Evolutionary conservation across 1,140 invertebrate species (phyloP), one percentile per base, ranked within the genome.

Genomic region (Physella acuta): DNA sequence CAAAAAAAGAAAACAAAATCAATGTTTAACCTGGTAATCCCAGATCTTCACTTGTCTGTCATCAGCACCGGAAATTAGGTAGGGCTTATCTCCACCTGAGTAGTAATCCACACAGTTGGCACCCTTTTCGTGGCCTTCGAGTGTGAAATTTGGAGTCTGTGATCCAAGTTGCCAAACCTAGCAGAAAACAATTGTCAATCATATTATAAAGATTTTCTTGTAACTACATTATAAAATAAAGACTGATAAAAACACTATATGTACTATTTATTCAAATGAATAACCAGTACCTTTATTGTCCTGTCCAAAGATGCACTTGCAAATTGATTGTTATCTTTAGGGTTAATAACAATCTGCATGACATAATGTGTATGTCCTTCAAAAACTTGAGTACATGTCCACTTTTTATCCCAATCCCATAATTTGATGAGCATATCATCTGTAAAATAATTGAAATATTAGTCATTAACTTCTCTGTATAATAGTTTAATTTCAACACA

Each of bases 241-340:
- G n/a, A n/a, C n/a, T n/a, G n/a, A n/a, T n/a, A n/a, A n/a, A n/a
- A n/a, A n/a, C n/a, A n/a, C n/a, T n/a, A n/a, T n/a, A n/a, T n/a
- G n/a, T n/a, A n/a, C n/a, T n/a, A n/a, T n/a, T n/a, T n/a, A n/a
- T n/a, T n/a, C n/a, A n/a, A n/a, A n/a, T n/a, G n/a, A n/a, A n/a
- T n/a, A n/a, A n/a, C n/a, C n/a, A 11, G 39, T 44, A 44, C 94
- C 89, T 99, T 99, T 5, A 99, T 91, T 0, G 95, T 98, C 72
- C 94, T 90, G 86, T 99, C 98, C 1, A 99, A 87, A 28, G 97
- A 99, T 31, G 97, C 98, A 81, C 94, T 97, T 4, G 97, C 98
- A 87, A 99, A 99, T n/a, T 97, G 99, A 82, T 99, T 99, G 84
- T 99, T 99, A 82, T 99, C 98, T 84, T 99, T 99, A 0, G 98